Conservation (phyloP, 2,797 vertebrate genomes). For the Protonibea diacanthus region DNA sequence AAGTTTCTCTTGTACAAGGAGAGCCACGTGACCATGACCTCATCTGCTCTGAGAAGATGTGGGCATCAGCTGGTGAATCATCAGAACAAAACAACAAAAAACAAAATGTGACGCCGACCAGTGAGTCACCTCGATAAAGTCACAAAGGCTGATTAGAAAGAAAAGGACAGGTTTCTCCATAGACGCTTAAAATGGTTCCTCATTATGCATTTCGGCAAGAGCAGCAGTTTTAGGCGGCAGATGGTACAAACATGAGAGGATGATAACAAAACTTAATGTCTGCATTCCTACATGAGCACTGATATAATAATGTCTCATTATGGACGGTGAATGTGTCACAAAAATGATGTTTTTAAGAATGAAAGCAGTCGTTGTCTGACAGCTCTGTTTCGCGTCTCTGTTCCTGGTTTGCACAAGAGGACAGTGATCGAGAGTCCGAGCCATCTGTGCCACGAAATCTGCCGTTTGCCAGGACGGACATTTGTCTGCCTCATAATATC, state of each 20-base stretch:
- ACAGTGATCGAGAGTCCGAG: slow-evolving; percentile 4
- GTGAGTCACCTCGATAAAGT: slow-evolving; percentile 26
- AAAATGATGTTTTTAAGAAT: not conserved
- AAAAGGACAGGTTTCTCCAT: not conserved
- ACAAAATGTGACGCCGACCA: not conserved
- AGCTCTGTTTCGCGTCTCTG: not conserved
- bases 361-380: not conserved
- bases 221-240: not conserved
- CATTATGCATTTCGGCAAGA: not conserved
- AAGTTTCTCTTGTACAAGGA: no score
- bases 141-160: not conserved
- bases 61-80: slow-evolving; percentile 29
- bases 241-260: not conserved
- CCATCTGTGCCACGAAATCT: slow-evolving; percentile 26
- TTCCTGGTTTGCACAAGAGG: not conserved
- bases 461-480: slow-evolving; percentile 24
- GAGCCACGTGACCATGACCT: slow-evolving; percentile 7
- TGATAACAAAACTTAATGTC: no score
- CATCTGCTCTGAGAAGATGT: slow-evolving; percentile 13
- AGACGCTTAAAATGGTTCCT: not conserved
- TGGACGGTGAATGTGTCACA: not conserved
- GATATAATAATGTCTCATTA: not conserved
- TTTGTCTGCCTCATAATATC: slow-evolving; percentile 24
- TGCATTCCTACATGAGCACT: no score
- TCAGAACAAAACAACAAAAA: not conserved